These are phyloP conservation scores for Temnothorax rugatulus DNA, from an alignment of 2,888 invertebrate species.

Conservation along the genomic window DNA sequence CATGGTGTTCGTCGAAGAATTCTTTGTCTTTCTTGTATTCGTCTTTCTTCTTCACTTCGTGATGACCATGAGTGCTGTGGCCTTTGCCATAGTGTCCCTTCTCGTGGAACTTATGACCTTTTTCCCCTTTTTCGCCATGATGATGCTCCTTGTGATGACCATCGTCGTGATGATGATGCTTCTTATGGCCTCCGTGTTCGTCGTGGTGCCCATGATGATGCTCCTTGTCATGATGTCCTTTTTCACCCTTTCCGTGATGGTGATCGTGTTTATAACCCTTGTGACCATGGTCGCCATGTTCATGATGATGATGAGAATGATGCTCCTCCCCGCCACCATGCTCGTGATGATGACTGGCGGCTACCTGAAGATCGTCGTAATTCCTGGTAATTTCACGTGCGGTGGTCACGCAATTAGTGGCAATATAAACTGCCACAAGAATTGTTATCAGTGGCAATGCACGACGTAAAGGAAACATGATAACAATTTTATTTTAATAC, in stretches of 20 bases:
- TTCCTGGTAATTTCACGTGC: constrained; percentile 87
- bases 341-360: constrained; percentile 72
- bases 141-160: constrained; percentile 90
- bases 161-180: constrained; percentile 89
- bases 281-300: constrained; percentile 87
- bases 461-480: constrained; percentile 21
- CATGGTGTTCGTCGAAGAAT: constrained; percentile 94
- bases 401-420: constrained; percentile 35
- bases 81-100: constrained; percentile 93
- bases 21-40: constrained; percentile 95
- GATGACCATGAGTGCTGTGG: constrained; percentile 94
- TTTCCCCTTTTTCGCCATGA: constrained; percentile 90
- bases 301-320: constrained; percentile 70
- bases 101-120: constrained; percentile 89
- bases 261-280: constrained; percentile 84
- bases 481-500: not conserved
- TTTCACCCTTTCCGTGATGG: constrained; percentile 87
- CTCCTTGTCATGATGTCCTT: constrained; percentile 87
- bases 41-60: constrained; percentile 94
- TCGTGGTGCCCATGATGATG: constrained; percentile 89
- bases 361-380: constrained; percentile 72
- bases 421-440: constrained; percentile 57
- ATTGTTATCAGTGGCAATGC: constrained; percentile 21
- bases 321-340: constrained; percentile 57
- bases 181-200: constrained; percentile 89